phyloP scores from a whole-genome alignment of 2,113 vertebrate species.

The Lonchura striata region DNA sequence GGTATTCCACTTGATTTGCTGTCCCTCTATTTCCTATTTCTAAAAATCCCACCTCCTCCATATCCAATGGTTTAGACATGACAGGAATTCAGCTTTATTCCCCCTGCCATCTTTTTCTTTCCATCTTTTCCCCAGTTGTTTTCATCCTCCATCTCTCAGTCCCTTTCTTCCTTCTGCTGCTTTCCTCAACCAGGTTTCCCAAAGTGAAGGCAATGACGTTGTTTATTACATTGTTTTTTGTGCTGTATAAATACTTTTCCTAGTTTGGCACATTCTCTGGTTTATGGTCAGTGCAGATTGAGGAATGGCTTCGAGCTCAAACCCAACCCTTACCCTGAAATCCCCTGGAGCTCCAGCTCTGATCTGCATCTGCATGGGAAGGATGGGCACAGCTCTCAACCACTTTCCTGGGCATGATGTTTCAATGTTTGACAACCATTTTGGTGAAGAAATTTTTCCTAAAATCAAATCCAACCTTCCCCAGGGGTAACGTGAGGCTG shows the following conservation, averaged over 20 bases:
- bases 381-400: neutral
- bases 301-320: neutral
- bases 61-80: neutral
- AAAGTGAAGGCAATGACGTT: neutral
- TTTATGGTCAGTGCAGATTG: neutral
- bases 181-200: neutral
- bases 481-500: rapidly evolving
- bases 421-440: neutral
- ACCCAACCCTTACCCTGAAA: neutral
- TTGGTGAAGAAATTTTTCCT: neutral
- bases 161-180: neutral
- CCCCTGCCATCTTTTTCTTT: rapidly evolving
- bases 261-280: neutral
- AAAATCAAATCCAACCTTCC: neutral
- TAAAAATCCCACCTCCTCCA: neutral
- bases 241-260: neutral
- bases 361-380: neutral
- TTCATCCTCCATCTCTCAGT: neutral
- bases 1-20: rapidly evolving
- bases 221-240: neutral
- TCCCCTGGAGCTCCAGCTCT: neutral
- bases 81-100: neutral
- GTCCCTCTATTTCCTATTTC: neutral
- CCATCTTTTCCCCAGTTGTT: neutral
- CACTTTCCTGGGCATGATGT: neutral